phyloP scores from a whole-genome alignment of 1,140 invertebrate genomes.

The Subanguina moxae region DNA sequence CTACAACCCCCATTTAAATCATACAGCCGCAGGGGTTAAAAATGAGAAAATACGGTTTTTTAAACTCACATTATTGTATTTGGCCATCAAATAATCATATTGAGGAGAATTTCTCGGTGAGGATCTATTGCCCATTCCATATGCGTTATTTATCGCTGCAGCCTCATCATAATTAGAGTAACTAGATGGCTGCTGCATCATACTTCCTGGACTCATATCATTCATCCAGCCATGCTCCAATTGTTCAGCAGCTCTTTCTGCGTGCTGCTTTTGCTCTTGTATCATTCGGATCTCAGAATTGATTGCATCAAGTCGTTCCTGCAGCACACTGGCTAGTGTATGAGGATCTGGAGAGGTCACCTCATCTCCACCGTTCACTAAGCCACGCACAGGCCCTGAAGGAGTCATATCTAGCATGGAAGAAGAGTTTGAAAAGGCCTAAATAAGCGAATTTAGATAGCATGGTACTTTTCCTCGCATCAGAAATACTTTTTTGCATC shows the following conservation, averaged over 20 bases:
- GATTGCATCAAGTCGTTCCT: conserved; percentile 97
- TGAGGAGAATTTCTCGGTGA: conserved; percentile 43
- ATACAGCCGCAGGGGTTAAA: too few species aligned
- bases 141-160: conserved; percentile 1
- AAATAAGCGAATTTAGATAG: background rate
- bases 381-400: background rate
- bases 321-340: conserved; percentile 92
- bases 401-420: conserved; percentile 49
- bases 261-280: conserved; percentile 94
- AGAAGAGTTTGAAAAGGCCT: conserved; percentile 54
- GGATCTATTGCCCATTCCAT: conserved; percentile 12
- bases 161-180: background rate
- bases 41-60: background rate
- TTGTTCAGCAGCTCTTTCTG: conserved; percentile 91
- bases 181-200: background rate
- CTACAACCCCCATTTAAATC: too few species aligned
- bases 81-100: conserved; percentile 42
- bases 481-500: too few species aligned
- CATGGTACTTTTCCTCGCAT: too few species aligned
- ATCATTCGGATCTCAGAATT: conserved; percentile 96
- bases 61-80: conserved; percentile 53
- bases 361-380: conserved; percentile 63
- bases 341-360: conserved; percentile 74
- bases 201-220: conserved; percentile 60
- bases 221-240: conserved; percentile 70